Percentiles rank a stretch among this genome's conserved stretches.
Conservation (phyloP, 2,113 vertebrate species). For the Synodontis membranacea region DNA sequence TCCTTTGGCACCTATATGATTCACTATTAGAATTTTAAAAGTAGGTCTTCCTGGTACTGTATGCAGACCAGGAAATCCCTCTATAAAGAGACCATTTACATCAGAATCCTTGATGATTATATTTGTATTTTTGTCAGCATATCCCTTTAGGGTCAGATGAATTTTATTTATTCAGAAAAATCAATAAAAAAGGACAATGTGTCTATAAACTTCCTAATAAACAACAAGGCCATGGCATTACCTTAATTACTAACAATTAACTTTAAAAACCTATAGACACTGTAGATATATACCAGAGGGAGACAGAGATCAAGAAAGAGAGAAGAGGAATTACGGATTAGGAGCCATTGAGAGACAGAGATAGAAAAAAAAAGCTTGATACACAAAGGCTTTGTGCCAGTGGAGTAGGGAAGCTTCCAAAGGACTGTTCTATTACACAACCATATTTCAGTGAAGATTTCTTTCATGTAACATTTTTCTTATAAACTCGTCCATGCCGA, state of each 20-base stretch:
- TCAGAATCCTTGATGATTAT: not conserved
- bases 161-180: not conserved
- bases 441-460: conserved; percentile 60
- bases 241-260: not conserved
- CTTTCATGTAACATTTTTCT: conserved; percentile 62
- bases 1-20: not conserved
- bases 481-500: conserved; percentile 44
- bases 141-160: not conserved
- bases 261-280: not conserved
- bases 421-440: conserved; percentile 47
- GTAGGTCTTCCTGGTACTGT: not conserved
- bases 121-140: not conserved
- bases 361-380: not conserved
- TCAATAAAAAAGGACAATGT: not conserved
- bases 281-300: not conserved
- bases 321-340: conserved; percentile 6
- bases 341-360: conserved; percentile 10
- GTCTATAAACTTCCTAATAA: not conserved
- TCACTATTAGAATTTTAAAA: not conserved
- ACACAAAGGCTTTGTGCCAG: conserved; percentile 25
- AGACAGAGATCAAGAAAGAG: not conserved
- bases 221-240: not conserved
- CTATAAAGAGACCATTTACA: not conserved
- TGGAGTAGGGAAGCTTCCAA: conserved; percentile 30
- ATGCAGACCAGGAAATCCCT: not conserved